Conservation (phyloP, 2,797 vertebrate species). For the Catamblyrhynchus diadema region DNA sequence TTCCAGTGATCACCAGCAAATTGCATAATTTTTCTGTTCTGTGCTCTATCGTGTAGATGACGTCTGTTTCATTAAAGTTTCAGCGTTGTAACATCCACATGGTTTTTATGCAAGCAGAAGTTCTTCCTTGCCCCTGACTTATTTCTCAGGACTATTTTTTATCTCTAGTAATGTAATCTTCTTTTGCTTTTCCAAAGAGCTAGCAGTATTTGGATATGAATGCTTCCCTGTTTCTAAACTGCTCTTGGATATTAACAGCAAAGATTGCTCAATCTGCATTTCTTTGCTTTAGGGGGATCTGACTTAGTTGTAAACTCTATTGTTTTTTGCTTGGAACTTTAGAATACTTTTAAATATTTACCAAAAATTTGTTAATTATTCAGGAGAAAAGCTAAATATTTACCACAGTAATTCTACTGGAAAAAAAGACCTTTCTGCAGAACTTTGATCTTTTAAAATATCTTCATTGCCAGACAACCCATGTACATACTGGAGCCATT, state of each 20-base stretch:
- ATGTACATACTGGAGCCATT: not conserved
- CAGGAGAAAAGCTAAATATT: conserved; percentile 21
- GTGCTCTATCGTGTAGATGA: not conserved
- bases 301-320: not conserved
- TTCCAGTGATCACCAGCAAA: not conserved
- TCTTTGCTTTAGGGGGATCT: not conserved
- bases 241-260: not conserved
- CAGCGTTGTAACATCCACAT: not conserved
- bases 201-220: not conserved
- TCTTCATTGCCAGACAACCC: not conserved
- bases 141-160: not conserved
- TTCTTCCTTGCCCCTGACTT: not conserved
- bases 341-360: conserved; percentile 17
- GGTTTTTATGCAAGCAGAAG: not conserved
- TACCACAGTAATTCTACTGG: not conserved
- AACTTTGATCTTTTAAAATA: not conserved
- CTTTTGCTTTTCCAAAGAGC: not conserved
- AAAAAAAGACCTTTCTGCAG: not conserved
- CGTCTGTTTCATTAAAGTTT: not conserved
- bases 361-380: not conserved
- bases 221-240: not conserved
- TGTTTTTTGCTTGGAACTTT: not conserved
- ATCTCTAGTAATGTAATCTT: not conserved
- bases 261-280: not conserved
- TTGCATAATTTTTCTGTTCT: not conserved